Conservation (phyloP, 53 echinoderm and acorn worm species). For the Crossaster papposus region DNA sequence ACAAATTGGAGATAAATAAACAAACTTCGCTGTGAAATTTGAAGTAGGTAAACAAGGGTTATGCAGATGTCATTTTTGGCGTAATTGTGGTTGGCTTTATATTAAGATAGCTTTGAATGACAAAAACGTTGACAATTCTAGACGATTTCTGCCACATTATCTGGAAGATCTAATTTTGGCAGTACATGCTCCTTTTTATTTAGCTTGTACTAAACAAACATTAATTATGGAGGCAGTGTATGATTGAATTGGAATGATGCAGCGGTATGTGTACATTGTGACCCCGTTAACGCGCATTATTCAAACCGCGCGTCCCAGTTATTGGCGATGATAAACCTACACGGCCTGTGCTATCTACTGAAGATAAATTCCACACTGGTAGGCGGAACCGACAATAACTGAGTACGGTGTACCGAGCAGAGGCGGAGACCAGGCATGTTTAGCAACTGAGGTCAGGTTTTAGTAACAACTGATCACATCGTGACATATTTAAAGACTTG, state of each 20-base stretch:
- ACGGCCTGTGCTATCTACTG: not conserved
- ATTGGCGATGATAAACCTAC: not conserved
- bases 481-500: not conserved
- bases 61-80: not conserved
- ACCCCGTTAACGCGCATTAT: not conserved
- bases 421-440: not conserved
- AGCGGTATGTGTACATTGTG: not conserved
- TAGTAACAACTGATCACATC: not conserved
- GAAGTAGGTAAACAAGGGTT: not conserved
- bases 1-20: not conserved
- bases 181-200: not conserved
- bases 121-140: too few species aligned
- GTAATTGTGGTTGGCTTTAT: not conserved
- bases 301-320: not conserved
- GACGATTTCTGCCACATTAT: too few species aligned
- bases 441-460: not conserved
- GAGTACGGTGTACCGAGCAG: not conserved
- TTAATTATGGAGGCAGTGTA: not conserved
- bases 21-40: not conserved
- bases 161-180: not conserved
- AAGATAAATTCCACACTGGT: not conserved
- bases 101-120: too few species aligned
- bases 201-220: not conserved
- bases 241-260: not conserved
- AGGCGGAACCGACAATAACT: not conserved